Conservation (phyloP, 2,797 vertebrate genomes). For the Taeniopygia guttata region DNA sequence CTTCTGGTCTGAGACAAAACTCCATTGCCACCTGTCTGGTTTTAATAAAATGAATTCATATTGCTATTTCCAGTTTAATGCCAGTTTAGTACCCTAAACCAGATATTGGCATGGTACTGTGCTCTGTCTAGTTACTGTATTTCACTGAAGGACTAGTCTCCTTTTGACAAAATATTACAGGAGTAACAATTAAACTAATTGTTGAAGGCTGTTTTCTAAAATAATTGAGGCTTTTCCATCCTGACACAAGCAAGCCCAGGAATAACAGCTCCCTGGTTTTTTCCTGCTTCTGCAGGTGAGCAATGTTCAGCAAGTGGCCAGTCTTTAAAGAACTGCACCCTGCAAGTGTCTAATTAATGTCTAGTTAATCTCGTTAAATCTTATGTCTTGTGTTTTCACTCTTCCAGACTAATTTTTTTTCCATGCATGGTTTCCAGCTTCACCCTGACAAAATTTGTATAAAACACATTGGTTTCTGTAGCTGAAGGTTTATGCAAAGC, state of each 20-base stretch:
- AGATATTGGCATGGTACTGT: accelerated
- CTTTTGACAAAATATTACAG: not conserved
- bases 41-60: not conserved
- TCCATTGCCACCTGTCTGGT: not conserved
- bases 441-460: not conserved
- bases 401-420: not conserved
- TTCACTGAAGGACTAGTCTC: not conserved
- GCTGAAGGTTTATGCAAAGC: not conserved
- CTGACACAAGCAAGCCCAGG: not conserved
- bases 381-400: not conserved
- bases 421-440: not conserved
- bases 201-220: not conserved
- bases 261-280: not conserved
- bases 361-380: not conserved
- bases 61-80: not conserved
- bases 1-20: not conserved
- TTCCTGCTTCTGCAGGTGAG: not conserved
- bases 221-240: not conserved
- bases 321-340: not conserved
- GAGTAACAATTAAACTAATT: not conserved
- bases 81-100: not conserved
- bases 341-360: not conserved
- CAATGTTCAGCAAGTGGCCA: not conserved
- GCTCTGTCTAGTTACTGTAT: not conserved
- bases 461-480: not conserved